Percentiles rank a stretch among this genome's conserved stretches.
Conservation (phyloP, 2,797 vertebrate species). For the Gymnoscopelus braueri region DNA sequence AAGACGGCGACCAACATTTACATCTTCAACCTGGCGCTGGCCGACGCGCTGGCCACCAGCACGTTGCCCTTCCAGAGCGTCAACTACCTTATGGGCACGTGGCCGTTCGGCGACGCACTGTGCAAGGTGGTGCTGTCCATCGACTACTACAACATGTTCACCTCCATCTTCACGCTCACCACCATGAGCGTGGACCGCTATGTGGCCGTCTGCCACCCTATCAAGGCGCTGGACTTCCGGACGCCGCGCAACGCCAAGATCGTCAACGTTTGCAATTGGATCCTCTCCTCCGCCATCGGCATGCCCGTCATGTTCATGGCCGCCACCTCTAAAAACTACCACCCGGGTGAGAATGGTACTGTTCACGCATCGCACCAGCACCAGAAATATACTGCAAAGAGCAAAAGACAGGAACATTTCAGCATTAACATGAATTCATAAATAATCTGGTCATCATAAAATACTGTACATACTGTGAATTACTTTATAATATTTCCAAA, state of each 20-base stretch:
- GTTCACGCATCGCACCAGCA: not conserved
- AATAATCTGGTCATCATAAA: too few species aligned
- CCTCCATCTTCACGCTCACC: slow-evolving; percentile 97
- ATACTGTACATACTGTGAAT: too few species aligned
- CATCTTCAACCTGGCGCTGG: slow-evolving; percentile 97
- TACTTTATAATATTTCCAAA: too few species aligned
- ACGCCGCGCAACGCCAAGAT: slow-evolving; percentile 98
- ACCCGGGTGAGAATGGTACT: slow-evolving; percentile 53
- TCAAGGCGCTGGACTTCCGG: slow-evolving; percentile 97
- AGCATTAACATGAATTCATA: too few species aligned
- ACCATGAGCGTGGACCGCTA: slow-evolving; percentile 99
- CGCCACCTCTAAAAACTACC: slow-evolving; percentile 80
- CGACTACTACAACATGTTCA: slow-evolving; percentile 99
- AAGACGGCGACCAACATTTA: slow-evolving; percentile 99
- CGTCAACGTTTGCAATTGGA: slow-evolving; percentile 99
- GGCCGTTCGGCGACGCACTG: slow-evolving; percentile 94
- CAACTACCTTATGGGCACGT: slow-evolving; percentile 97
- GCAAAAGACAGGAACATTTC: too few species aligned
- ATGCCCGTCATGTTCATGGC: slow-evolving; percentile 98
- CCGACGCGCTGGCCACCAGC: slow-evolving; percentile 95
- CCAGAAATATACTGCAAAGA: not conserved
- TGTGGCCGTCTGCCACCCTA: slow-evolving; percentile 95
- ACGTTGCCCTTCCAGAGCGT: slow-evolving; percentile 99
- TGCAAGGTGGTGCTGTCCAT: slow-evolving; percentile 98
- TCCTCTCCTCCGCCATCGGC: slow-evolving; percentile 96